Conservation (phyloP, 2,888 invertebrate species). For the Eugnorisma glareosa region DNA sequence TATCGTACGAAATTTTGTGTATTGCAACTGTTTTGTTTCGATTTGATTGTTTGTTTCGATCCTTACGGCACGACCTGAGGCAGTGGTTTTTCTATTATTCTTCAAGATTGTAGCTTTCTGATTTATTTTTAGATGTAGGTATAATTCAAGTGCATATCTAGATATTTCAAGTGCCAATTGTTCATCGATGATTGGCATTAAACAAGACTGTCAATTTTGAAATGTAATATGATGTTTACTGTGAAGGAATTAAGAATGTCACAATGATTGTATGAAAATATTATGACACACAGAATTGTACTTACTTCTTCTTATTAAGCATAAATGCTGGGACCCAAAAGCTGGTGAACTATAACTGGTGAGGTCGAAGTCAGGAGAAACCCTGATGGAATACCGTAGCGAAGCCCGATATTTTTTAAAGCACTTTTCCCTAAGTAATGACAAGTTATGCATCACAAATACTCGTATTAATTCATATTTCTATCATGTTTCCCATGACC, state of each 20-base stretch:
- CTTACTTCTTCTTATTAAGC: not conserved
- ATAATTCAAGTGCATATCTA: slow-evolving; percentile 1
- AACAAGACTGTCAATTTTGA: not conserved
- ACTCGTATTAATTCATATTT: not conserved
- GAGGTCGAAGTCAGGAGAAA: no score
- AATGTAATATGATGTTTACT: not conserved
- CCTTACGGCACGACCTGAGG: not conserved
- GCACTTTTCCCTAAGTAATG: not conserved
- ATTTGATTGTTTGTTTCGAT: not conserved
- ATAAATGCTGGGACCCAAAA: no score
- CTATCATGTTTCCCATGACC: not conserved
- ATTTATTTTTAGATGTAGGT: not conserved
- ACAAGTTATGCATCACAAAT: not conserved
- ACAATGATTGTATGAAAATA: not conserved
- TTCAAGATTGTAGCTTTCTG: slow-evolving; percentile 9
- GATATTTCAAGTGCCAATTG: slow-evolving; percentile 6
- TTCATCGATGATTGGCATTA: slow-evolving; percentile 30
- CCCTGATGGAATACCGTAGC: no score
- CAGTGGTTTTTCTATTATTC: no score
- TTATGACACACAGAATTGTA: not conserved
- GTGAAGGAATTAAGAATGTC: not conserved
- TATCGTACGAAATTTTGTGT: not conserved
- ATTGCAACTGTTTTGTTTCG: no score
- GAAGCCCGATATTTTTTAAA: not conserved
- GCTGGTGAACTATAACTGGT: no score